Base-by-base conservation (phyloP, 2,113 vertebrate genomes). In the Colius striatus region DNA sequence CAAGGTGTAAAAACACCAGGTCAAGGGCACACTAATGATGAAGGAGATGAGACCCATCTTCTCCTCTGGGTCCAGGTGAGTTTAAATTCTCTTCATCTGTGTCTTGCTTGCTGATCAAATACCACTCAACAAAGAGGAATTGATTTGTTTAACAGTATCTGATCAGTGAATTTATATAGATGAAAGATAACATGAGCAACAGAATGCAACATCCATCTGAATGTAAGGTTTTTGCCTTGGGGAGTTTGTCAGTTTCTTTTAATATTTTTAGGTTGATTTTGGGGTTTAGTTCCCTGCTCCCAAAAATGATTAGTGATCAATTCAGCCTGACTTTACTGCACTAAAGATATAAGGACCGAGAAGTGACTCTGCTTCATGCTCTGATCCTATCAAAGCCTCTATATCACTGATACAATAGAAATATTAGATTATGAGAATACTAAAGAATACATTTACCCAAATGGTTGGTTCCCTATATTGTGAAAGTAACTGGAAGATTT, bases 181-280 rank as follows among this genome's bases (percentile, higher is more conserved):
- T 14, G 19, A 50, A 66, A 82, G n/a, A 34, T 6, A 48, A 13
- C 15, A 13, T 1, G 21, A 80, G 73, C 6, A 51, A 6, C 7
- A 21, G 11, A 77, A 60, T 4, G 1, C 17, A 84, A 75, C 9
- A 29, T 16, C 14, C 29, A 23, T 2, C 11, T 10, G 9, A 58
- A n/a, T 47, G 18, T 7, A 38, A 47, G 17, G 16, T 78, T 74
- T 15, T 91, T 27, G 9, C 9, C 29, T 27, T 36, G 29, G 48
- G 19, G 82, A 30, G n/a, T 25, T 41, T n/a, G 8, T 41, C 34
- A 2, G 0, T 2, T 1, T 1, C 50, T 89, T 66, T 53, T 6
- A 13, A 47, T 1, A 1, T 55, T 89, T 66, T 47, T 6, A 13
- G 51, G 26, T 34, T 55, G 14, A 22, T 51, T 65, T 53, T 74